These are phyloP conservation scores for Lithophane leautieri DNA, from an alignment of 2,888 invertebrate species.

Conservation along the genomic window DNA sequence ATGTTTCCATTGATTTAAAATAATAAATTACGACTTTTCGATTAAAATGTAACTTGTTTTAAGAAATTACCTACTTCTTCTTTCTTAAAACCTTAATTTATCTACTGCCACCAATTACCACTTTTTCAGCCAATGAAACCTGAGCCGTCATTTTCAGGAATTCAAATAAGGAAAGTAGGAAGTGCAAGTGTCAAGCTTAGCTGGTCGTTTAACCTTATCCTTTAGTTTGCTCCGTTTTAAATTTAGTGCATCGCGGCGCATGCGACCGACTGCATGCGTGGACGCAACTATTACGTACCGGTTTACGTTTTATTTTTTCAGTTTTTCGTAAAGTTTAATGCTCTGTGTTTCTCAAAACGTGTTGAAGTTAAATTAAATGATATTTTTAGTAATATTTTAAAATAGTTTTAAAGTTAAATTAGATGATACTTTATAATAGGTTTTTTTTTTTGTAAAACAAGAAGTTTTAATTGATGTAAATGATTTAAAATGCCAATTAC, in stretches of 20 bases:
- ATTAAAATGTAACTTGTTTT: not conserved
- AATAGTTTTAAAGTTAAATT: not conserved
- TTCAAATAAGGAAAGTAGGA: not conserved
- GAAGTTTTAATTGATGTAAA: slow-evolving; percentile 33
- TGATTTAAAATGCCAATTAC: slow-evolving; percentile 41
- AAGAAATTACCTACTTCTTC: not conserved
- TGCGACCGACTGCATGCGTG: slow-evolving; percentile 76
- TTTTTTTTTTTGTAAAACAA: not conserved
- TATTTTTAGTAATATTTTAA: not conserved
- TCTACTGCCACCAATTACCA: not conserved
- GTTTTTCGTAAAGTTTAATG: slow-evolving; percentile 28
- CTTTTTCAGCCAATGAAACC: not conserved
- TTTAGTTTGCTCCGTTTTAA: slow-evolving; percentile 72
- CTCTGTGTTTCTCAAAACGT: slow-evolving; percentile 18
- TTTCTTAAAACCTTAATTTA: slow-evolving; percentile 1
- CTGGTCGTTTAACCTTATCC: slow-evolving; percentile 64
- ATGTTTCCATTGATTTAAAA: not conserved
- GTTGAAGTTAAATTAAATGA: not conserved
- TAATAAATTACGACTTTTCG: not conserved
- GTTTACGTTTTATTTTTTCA: slow-evolving; percentile 52
- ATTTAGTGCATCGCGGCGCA: slow-evolving; percentile 82
- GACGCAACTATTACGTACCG: slow-evolving; percentile 66
- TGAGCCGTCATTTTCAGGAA: not conserved
- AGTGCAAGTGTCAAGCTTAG: slow-evolving; percentile 53
- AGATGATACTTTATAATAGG: not conserved